Percentiles rank a stretch among this genome's conserved stretches.
phyloP scores from a whole-genome alignment of 2,888 invertebrate genomes.

The Esperia sulphurella region DNA sequence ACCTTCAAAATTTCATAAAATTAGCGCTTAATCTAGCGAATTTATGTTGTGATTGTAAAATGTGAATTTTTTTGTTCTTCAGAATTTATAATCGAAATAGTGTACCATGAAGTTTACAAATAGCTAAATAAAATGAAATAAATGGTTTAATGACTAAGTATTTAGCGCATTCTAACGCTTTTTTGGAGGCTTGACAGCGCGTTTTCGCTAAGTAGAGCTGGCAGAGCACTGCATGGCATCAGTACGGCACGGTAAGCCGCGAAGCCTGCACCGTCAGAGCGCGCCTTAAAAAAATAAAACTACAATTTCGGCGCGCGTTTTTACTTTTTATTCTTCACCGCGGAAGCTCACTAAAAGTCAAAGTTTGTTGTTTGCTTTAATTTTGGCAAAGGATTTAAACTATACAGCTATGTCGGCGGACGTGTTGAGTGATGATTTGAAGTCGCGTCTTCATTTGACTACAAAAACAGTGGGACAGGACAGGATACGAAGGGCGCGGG shows the following conservation, averaged over 20 bases:
- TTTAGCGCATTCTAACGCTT: too few species aligned
- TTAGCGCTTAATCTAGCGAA: too few species aligned
- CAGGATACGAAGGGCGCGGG: slow-evolving; percentile 87
- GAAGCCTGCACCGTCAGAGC: slow-evolving; percentile 55
- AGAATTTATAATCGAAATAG: too few species aligned
- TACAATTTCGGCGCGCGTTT: slow-evolving; percentile 40
- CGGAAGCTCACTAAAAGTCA: slow-evolving; percentile 9
- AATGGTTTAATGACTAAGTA: too few species aligned
- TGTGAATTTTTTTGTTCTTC: too few species aligned
- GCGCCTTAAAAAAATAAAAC: slow-evolving; percentile 23
- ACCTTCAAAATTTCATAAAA: too few species aligned
- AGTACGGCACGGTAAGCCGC: slow-evolving; percentile 65
- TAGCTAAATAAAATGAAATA: too few species aligned
- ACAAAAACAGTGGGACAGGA: slow-evolving; percentile 92
- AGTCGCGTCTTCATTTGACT: slow-evolving; percentile 84
- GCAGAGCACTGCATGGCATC: too few species aligned
- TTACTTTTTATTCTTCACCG: slow-evolving; percentile 11
- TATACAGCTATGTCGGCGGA: slow-evolving; percentile 81
- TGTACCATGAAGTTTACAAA: too few species aligned
- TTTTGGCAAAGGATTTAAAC: slow-evolving; percentile 10
- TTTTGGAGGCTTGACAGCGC: too few species aligned
- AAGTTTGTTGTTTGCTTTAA: slow-evolving; percentile 8
- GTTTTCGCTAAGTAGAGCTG: too few species aligned
- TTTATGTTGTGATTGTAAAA: too few species aligned
- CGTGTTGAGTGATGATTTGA: slow-evolving; percentile 88